Evolutionary conservation across 2,797 vertebrate genomes (phyloP), one percentile per base, ranked within the genome.

Genomic region (Pitangus sulphuratus): DNA sequence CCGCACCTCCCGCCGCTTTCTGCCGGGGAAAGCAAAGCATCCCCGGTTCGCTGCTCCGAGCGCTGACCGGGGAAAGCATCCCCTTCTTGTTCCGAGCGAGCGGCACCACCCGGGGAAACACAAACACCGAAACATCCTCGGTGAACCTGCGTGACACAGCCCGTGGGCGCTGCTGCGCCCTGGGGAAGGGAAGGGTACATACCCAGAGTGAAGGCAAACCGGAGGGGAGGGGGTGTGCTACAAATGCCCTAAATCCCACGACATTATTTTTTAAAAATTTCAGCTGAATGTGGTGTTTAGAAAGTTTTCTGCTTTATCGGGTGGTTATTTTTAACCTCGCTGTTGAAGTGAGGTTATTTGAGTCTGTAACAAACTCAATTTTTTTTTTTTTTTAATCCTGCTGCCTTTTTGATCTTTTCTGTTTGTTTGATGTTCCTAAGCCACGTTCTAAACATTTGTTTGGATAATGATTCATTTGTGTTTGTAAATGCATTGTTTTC

Each of bases 401-500:
- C 75, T 71, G 33, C 33, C 33, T 82, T 84, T 92, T 91, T 87
- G 57, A 58, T 92, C 35, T 82, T 66, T 79, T 30, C 91, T 79
- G 58, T 72, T 64, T 26, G 57, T 51, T 51, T 51, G 30, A n/a
- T 62, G 54, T 13, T 22, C 22, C 25, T 18, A 25, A 76, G 24
- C 11, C 33, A 11, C 42, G 53, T 65, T 89, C 90, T 47, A 80
- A 90, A 84, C 40, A 20, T 70, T 84, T 95, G 70, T 95, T 97
- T 94, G 45, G 68, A 54, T 82, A 87, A 77, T 47, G 78, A 72
- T 71, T 93, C 79, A 21, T 84, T 80, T 89, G 72, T 88, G 25
- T 95, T 95, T 91, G 60, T 66, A 83, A 91, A 84, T 90, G 79
- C 54, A 83, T 96, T 94, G 93, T 94, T 90, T 95, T 95, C 45